Evolutionary conservation across 2,797 vertebrate genomes (phyloP).

Genomic region (Discoglossus pictus): DNA sequence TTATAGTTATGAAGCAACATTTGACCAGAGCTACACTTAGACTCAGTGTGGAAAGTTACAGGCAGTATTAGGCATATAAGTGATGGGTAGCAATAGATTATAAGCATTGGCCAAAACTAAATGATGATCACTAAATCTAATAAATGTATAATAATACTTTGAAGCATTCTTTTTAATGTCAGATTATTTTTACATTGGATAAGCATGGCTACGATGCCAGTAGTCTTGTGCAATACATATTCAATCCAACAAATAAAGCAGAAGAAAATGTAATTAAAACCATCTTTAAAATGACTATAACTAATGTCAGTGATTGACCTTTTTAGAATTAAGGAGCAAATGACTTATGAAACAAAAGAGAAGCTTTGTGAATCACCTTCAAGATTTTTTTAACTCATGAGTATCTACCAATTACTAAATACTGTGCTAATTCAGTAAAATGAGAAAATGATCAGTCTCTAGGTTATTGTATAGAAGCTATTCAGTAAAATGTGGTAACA

Average conservation of each 20-base stretch:
- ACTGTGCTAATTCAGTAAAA: background rate
- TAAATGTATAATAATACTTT: constrained; percentile 46
- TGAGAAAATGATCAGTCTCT: too few species aligned
- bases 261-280: constrained; percentile 29
- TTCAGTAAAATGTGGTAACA: too few species aligned
- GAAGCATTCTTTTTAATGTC: constrained; percentile 30
- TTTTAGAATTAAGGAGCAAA: constrained; percentile 21
- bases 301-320: constrained; percentile 3
- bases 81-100: constrained; percentile 6
- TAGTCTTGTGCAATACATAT: constrained; percentile 46
- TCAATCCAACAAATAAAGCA: constrained; percentile 39
- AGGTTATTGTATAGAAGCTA: too few species aligned
- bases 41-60: constrained; percentile 5
- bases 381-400: background rate
- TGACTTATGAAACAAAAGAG: constrained; percentile 3
- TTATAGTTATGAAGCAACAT: too few species aligned
- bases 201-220: constrained; percentile 21
- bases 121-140: constrained; percentile 40
- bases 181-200: constrained; percentile 38
- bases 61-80: constrained; percentile 7
- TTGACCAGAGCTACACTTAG: constrained; percentile 3
- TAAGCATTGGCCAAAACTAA: constrained; percentile 30
- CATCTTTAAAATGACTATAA: constrained; percentile 33
- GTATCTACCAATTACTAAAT: background rate
- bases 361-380: background rate